phyloP scores from a whole-genome alignment of 2,888 invertebrate species.

The Sphaeridia pumilis region DNA sequence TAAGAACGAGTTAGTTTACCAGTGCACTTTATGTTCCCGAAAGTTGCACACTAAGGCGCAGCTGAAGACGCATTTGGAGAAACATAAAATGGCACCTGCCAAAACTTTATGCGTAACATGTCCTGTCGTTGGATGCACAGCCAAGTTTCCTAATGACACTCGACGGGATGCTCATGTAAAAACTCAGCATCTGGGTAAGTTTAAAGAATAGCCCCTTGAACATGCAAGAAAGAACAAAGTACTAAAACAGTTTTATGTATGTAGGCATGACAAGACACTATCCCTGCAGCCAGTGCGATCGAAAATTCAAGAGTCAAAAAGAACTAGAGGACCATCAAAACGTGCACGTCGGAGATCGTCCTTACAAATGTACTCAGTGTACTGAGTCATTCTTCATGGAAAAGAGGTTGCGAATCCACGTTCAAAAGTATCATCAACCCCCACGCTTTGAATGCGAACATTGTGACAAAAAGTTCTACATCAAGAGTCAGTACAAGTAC shows the following conservation, averaged over 20 bases:
- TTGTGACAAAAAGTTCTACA: conserved; percentile 1
- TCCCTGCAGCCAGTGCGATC: neutral
- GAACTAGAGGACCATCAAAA: conserved; percentile 1
- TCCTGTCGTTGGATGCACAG: neutral
- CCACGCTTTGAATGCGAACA: neutral
- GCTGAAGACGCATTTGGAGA: conserved; percentile 1
- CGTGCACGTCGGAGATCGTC: neutral
- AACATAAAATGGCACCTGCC: neutral
- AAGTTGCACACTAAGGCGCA: neutral
- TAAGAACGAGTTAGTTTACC: neutral
- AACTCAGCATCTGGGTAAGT: neutral
- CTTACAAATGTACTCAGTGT: neutral
- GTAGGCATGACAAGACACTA: neutral
- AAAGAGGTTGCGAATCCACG: neutral
- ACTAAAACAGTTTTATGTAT: too few species aligned
- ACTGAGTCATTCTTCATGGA: neutral
- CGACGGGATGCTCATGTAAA: conserved; percentile 2
- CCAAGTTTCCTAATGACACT: conserved; percentile 1
- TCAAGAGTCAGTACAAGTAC: neutral
- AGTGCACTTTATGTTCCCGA: neutral
- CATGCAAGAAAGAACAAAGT: too few species aligned
- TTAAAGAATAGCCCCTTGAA: neutral
- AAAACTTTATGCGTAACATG: neutral
- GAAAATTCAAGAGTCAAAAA: neutral
- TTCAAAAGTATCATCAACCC: neutral